Evolutionary conservation across 1,140 invertebrate genomes (phyloP), one percentile per base, ranked within the genome.

Genomic region (Sipha flava): DNA sequence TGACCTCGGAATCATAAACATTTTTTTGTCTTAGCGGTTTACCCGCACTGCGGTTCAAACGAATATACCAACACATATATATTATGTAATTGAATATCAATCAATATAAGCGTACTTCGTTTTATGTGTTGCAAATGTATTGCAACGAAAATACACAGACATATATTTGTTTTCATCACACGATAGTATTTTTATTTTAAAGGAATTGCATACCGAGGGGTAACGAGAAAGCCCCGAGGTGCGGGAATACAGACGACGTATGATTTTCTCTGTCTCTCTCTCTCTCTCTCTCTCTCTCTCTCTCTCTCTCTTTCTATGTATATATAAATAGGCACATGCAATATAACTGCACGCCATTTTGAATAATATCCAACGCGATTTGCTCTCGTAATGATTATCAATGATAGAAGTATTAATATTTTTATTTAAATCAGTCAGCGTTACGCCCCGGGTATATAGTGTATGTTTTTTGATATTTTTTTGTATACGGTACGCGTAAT

Each of bases 321-420:
- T 62, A 34, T 31, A 31, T 62, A 31, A 29, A 4, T 45, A 26
- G 34, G 16, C 9, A 26, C 12, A 45, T 43, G 21, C 9, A 0
- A n/a, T 75, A 75, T 75, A 21, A 37, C n/a, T 54, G 68, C n/a
- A 23, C 72, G 72, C 72, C 72, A 75, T 75, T 75, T 75, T 75
- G 72, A 75, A 75, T 75, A 75, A 73, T 75, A 72, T 73, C 23
- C 47, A 5, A 52, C 72, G 72, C 26, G 45, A 34, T 54, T 57
- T 52, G 72, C 72, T 75, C 72, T 75, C 47, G 49, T 75, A 37
- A 31, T 31, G 68, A 72, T 72, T 75, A 75, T 75, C 72, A 52
- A 75, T 21, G 49, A 75, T 37, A 66, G 31, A 75, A 75, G 34
- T 75, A 75, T 52, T 75, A 54, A 52, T 75, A n/a, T 75, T 52